These are phyloP conservation scores for Carduelis carduelis DNA, from an alignment of 2,797 vertebrate genomes.

Conservation along the genomic window DNA sequence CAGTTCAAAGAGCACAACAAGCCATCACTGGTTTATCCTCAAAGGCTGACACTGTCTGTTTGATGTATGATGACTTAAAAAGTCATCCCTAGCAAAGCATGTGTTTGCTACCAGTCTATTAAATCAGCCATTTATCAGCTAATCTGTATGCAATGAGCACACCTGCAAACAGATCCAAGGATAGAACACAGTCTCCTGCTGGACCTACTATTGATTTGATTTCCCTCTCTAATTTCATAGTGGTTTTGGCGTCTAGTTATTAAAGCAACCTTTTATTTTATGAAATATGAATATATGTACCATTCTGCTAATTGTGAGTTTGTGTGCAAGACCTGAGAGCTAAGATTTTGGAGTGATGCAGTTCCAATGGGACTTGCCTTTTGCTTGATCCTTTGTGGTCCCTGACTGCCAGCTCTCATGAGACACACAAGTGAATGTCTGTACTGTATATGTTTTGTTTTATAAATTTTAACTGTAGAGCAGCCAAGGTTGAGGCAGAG, in stretches of 20 bases:
- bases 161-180: constrained; percentile 71
- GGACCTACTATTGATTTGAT: constrained; percentile 76
- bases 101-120: constrained; percentile 74
- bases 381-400: not conserved
- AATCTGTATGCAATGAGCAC: constrained; percentile 75
- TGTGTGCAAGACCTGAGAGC: not conserved
- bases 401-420: not conserved
- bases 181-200: constrained; percentile 64
- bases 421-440: not conserved
- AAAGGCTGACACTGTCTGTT: constrained; percentile 80
- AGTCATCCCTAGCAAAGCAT: constrained; percentile 75
- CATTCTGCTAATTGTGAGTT: constrained; percentile 1
- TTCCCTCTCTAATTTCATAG: constrained; percentile 72
- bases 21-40: constrained; percentile 79
- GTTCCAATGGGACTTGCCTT: not conserved
- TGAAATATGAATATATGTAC: not conserved
- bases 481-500: not conserved
- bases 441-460: not conserved
- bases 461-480: not conserved
- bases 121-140: constrained; percentile 78
- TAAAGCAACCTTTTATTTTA: constrained; percentile 45
- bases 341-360: not conserved
- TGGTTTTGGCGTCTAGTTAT: constrained; percentile 55
- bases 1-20: constrained; percentile 80
- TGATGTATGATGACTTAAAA: constrained; percentile 82